Percentiles rank a stretch among this genome's conserved stretches.
These are phyloP conservation scores for Flexamia atlantica DNA, from an alignment of 2,888 invertebrate species.

Conservation along the genomic window DNA sequence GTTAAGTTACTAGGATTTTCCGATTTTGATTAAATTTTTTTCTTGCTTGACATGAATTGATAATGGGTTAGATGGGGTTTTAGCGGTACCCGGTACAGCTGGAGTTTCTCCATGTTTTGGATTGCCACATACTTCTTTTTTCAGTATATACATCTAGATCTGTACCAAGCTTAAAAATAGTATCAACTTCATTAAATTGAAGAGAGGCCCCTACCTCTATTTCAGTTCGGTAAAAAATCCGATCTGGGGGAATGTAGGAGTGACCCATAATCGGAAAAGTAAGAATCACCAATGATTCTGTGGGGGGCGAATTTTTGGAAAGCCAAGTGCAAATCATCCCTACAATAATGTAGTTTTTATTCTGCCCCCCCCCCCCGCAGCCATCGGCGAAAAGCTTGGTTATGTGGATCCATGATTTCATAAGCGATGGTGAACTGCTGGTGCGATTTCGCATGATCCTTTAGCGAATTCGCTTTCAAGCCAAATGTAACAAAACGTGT, in stretches of 20 bases:
- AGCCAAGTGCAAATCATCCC: slow-evolving; percentile 61
- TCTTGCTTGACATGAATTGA: slow-evolving; percentile 50
- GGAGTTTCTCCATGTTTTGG: slow-evolving; percentile 61
- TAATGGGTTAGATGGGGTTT: slow-evolving; percentile 52
- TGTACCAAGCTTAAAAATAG: slow-evolving; percentile 64
- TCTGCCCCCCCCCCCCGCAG: slow-evolving; percentile 47
- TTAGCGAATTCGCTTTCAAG: slow-evolving; percentile 71
- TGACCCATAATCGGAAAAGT: slow-evolving; percentile 71
- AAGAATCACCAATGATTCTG: slow-evolving; percentile 66
- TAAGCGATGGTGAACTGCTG: slow-evolving; percentile 69
- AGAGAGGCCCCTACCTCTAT: slow-evolving; percentile 67
- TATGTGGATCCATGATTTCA: slow-evolving; percentile 47
- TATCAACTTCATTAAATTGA: slow-evolving; percentile 65
- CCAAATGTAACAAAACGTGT: slow-evolving; percentile 71
- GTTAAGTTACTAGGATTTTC: slow-evolving; percentile 28
- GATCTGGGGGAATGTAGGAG: slow-evolving; percentile 70
- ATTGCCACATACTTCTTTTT: slow-evolving; percentile 62
- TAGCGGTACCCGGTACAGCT: slow-evolving; percentile 48
- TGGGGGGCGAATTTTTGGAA: slow-evolving; percentile 42
- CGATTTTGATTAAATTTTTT: slow-evolving; percentile 48
- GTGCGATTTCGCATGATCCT: slow-evolving; percentile 71
- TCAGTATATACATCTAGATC: slow-evolving; percentile 65
- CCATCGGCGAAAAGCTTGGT: slow-evolving; percentile 63
- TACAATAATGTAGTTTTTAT: slow-evolving; percentile 56
- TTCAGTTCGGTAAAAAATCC: slow-evolving; percentile 71